phyloP scores from a whole-genome alignment of 2,113 vertebrate genomes.

The Aspidoscelis tigris region DNA sequence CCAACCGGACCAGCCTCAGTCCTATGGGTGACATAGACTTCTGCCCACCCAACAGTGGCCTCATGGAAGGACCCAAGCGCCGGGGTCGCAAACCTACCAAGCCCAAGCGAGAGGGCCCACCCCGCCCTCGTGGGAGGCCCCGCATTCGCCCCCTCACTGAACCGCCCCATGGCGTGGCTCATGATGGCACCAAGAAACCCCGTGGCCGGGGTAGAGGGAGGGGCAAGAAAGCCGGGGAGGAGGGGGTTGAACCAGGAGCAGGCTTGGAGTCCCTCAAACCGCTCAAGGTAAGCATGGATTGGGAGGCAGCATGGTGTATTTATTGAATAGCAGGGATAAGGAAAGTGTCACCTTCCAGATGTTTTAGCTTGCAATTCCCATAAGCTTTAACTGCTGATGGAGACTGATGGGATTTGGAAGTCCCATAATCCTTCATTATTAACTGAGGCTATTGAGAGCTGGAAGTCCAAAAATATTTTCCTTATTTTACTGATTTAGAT shows the following conservation, averaged over 20 bases:
- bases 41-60: constrained; percentile 83
- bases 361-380: background rate
- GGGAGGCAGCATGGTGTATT: constrained; percentile 28
- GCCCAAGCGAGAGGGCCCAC: constrained; percentile 90
- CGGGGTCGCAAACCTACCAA: constrained; percentile 89
- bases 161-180: constrained; percentile 77
- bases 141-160: constrained; percentile 88
- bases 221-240: constrained; percentile 71
- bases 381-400: background rate
- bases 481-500: too few relatives aligned
- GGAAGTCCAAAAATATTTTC: background rate
- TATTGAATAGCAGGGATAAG: background rate
- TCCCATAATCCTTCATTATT: background rate
- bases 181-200: constrained; percentile 60
- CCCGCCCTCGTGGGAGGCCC: constrained; percentile 86
- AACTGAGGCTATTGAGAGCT: background rate
- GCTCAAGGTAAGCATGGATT: constrained; percentile 68
- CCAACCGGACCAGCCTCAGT: constrained; percentile 79
- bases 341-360: background rate
- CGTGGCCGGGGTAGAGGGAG: constrained; percentile 68
- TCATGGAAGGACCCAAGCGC: constrained; percentile 85
- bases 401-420: background rate
- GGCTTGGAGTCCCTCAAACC: constrained; percentile 72
- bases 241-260: constrained; percentile 51
- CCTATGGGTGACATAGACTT: constrained; percentile 92